phyloP scores from a whole-genome alignment of 64 coral and sea anemone genomes.

The Stichodactyla helianthus region DNA sequence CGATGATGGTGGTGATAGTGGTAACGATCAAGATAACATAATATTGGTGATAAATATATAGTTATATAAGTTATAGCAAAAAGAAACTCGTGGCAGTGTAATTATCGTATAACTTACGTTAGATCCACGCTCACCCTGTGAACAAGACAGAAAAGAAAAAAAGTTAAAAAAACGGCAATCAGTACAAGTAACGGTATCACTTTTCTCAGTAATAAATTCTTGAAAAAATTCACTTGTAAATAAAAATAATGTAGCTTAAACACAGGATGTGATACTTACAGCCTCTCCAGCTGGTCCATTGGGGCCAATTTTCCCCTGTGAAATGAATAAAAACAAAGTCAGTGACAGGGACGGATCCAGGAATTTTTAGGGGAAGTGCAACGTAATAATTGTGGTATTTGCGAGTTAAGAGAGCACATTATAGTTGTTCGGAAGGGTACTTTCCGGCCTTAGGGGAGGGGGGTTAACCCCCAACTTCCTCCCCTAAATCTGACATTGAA shows the following conservation, averaged over 20 bases:
- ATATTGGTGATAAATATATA: too few relatives aligned
- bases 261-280: not conserved
- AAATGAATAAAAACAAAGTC: not conserved
- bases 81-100: too few relatives aligned
- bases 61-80: too few relatives aligned
- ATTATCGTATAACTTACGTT: constrained; percentile 7
- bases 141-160: not conserved
- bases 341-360: not conserved
- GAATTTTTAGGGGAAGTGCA: too few relatives aligned
- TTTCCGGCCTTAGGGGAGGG: too few relatives aligned
- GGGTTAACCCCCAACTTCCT: too few relatives aligned
- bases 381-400: too few relatives aligned
- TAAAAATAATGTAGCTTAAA: not conserved
- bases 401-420: too few relatives aligned
- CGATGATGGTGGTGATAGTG: not conserved
- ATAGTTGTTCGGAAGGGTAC: too few relatives aligned
- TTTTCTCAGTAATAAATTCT: too few relatives aligned
- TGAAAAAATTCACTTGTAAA: not conserved
- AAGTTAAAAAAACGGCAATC: not conserved
- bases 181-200: too few relatives aligned
- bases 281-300: constrained; percentile 4
- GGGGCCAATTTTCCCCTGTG: not conserved
- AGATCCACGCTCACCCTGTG: constrained; percentile 60
- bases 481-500: too few relatives aligned
- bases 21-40: not conserved